Evolutionary conservation across 2,797 vertebrate species (phyloP).

Genomic region (Pangasius mekongensis): DNA sequence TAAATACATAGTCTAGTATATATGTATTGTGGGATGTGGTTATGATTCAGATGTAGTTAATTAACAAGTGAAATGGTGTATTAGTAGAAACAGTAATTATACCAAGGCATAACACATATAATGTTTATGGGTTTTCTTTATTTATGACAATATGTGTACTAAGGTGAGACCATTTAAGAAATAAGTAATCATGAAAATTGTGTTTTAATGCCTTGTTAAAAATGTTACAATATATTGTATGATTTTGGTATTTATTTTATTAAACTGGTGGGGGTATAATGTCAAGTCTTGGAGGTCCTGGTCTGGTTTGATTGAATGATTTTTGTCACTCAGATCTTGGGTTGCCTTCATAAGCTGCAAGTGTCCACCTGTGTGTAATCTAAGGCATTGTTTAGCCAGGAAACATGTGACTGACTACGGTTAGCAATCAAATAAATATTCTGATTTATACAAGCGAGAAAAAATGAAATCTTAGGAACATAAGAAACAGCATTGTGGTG

Average conservation of each 20-base stretch:
- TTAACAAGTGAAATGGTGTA: background rate
- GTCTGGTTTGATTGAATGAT: background rate
- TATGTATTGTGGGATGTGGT: background rate
- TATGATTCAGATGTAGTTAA: background rate
- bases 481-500: background rate
- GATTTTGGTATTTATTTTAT: background rate
- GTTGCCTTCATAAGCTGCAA: background rate
- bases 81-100: background rate
- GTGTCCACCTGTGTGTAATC: background rate
- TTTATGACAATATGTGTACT: background rate
- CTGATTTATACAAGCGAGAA: background rate
- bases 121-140: background rate
- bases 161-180: background rate
- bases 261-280: background rate
- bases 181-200: background rate
- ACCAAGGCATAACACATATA: background rate
- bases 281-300: background rate
- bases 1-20: background rate
- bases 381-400: background rate
- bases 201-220: background rate
- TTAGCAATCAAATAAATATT: background rate
- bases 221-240: background rate
- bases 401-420: background rate
- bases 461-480: background rate
- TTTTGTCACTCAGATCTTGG: background rate